Conservation (phyloP, 2,888 invertebrate genomes). For the Drosophila putrida region DNA sequence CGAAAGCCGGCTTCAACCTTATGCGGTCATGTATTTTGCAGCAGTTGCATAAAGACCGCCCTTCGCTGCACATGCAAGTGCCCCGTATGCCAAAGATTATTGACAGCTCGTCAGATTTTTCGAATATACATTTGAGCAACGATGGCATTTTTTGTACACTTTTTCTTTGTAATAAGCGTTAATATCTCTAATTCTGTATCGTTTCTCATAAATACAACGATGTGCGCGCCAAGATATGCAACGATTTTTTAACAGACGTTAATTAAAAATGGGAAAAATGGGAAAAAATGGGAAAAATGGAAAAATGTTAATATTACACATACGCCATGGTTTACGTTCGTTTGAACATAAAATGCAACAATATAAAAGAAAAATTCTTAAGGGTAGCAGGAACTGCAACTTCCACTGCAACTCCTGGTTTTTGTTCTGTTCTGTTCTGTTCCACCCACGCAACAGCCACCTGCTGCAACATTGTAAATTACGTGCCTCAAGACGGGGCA, state of each 20-base stretch:
- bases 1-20: slow-evolving; percentile 50
- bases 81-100: slow-evolving; percentile 50
- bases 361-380: slow-evolving; percentile 34
- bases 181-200: not conserved
- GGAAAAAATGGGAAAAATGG: too few species aligned
- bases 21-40: slow-evolving; percentile 63
- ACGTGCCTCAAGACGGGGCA: slow-evolving; percentile 46
- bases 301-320: slow-evolving; percentile 26
- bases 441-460: slow-evolving; percentile 29
- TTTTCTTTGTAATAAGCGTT: too few species aligned
- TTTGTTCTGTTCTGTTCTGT: slow-evolving; percentile 21
- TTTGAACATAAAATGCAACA: slow-evolving; percentile 47
- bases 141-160: not conserved
- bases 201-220: slow-evolving; percentile 9
- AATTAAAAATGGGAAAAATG: slow-evolving; percentile 6
- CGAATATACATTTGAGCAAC: slow-evolving; percentile 49
- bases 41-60: slow-evolving; percentile 47
- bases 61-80: slow-evolving; percentile 43
- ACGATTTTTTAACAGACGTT: slow-evolving; percentile 18
- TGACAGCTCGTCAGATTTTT: slow-evolving; percentile 29
- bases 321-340: slow-evolving; percentile 31
- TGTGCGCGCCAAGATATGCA: slow-evolving; percentile 37
- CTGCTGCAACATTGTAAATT: slow-evolving; percentile 78
- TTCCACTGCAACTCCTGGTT: slow-evolving; percentile 5
- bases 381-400: not conserved